Percentiles rank a stretch among this genome's conserved stretches.
These are phyloP conservation scores for Myocastor coypus DNA, from an alignment of 2,113 vertebrate genomes.

Conservation along the genomic window DNA sequence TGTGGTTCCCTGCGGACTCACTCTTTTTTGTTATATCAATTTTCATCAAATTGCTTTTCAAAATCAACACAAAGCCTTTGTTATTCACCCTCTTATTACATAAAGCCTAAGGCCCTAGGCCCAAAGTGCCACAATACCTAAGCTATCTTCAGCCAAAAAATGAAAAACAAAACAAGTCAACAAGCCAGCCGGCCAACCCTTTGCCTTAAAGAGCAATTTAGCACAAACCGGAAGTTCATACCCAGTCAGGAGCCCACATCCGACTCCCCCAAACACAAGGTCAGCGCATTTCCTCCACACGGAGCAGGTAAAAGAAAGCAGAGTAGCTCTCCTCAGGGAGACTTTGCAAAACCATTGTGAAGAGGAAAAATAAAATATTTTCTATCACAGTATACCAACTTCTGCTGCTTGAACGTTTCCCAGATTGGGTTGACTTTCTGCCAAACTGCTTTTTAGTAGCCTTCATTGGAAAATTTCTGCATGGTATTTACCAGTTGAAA, in stretches of 20 bases:
- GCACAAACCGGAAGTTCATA: not conserved
- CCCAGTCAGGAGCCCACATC: rapidly evolving
- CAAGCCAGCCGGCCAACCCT: not conserved
- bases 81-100: not conserved
- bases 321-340: not conserved
- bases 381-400: not conserved
- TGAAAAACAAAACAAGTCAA: not conserved
- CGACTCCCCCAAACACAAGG: not conserved
- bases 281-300: not conserved
- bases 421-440: not conserved
- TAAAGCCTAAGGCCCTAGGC: not conserved
- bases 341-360: constrained; percentile 45
- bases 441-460: constrained; percentile 39
- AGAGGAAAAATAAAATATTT: not conserved
- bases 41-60: not conserved
- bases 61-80: constrained; percentile 11
- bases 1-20: not conserved
- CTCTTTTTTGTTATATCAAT: not conserved
- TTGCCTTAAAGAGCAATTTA: not conserved
- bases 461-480: constrained; percentile 26
- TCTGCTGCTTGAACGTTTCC: not conserved
- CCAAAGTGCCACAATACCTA: not conserved
- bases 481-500: constrained; percentile 51
- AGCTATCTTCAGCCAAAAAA: not conserved
- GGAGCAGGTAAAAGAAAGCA: not conserved